phyloP scores from a whole-genome alignment of 2,888 invertebrate genomes.

The Synanthedon myopaeformis region DNA sequence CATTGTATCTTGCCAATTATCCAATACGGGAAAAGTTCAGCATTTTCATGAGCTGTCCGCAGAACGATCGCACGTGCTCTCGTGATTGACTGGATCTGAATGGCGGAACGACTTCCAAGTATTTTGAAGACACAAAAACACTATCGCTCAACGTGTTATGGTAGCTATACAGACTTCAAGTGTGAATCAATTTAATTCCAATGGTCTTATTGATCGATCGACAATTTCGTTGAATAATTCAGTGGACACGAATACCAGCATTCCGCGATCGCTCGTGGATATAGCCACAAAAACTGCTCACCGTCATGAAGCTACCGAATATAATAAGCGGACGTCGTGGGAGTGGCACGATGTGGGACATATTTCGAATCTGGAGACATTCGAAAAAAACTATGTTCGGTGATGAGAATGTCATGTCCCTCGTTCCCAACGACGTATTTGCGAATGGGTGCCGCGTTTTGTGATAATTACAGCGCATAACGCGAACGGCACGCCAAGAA shows the following conservation, averaged over 20 bases:
- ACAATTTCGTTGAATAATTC: constrained; percentile 65
- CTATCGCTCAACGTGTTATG: constrained; percentile 37
- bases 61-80: constrained; percentile 35
- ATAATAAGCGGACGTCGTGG: constrained; percentile 48
- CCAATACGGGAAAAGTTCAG: constrained; percentile 33
- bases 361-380: constrained; percentile 37
- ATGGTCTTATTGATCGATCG: constrained; percentile 67
- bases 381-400: constrained; percentile 58
- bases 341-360: constrained; percentile 42
- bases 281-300: constrained; percentile 37
- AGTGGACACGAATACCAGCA: constrained; percentile 61
- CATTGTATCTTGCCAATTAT: constrained; percentile 36
- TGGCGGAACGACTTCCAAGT: constrained; percentile 56
- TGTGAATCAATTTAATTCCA: constrained; percentile 68
- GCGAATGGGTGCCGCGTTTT: constrained; percentile 63
- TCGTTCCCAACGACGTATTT: constrained; percentile 68
- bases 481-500: constrained; percentile 56
- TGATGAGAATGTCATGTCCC: constrained; percentile 70
- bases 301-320: constrained; percentile 36
- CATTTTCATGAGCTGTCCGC: constrained; percentile 35
- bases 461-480: constrained; percentile 68
- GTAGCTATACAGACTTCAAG: constrained; percentile 57
- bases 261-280: constrained; percentile 52
- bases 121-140: constrained; percentile 60
- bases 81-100: constrained; percentile 50